phyloP scores from a whole-genome alignment of 1,140 invertebrate species.

The Heliconius hewitsoni region DNA sequence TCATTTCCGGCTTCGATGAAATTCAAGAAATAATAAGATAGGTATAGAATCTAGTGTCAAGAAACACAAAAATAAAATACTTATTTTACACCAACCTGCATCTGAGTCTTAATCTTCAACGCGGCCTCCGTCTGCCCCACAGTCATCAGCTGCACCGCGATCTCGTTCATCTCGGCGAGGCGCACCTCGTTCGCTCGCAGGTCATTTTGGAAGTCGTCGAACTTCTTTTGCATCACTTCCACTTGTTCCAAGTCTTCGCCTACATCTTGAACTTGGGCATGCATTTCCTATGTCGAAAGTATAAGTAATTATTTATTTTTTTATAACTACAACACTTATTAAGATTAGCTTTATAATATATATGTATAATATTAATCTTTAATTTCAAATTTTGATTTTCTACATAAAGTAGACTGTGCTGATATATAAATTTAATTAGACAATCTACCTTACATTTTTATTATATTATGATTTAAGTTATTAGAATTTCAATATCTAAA shows the following conservation, averaged over 20 bases:
- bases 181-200: constrained; percentile 98
- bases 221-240: constrained; percentile 99
- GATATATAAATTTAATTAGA: no score
- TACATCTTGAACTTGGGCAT: constrained; percentile 96
- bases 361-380: no score
- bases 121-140: constrained; percentile 99
- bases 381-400: no score
- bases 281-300: constrained; percentile 83
- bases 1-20: no score
- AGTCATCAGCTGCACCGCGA: constrained; percentile 96
- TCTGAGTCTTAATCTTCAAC: constrained; percentile 98
- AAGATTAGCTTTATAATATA: no score
- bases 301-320: constrained; percentile 35
- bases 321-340: no score
- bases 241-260: constrained; percentile 98
- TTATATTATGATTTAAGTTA: no score
- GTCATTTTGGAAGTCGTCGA: constrained; percentile 99
- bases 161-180: constrained; percentile 98
- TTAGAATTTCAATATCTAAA: no score
- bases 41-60: not conserved
- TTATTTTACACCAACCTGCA: constrained; percentile 83
- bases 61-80: no score
- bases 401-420: no score
- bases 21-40: no score
- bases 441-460: no score